phyloP scores from a whole-genome alignment of 2,797 vertebrate genomes.

The Podarcis siculus region DNA sequence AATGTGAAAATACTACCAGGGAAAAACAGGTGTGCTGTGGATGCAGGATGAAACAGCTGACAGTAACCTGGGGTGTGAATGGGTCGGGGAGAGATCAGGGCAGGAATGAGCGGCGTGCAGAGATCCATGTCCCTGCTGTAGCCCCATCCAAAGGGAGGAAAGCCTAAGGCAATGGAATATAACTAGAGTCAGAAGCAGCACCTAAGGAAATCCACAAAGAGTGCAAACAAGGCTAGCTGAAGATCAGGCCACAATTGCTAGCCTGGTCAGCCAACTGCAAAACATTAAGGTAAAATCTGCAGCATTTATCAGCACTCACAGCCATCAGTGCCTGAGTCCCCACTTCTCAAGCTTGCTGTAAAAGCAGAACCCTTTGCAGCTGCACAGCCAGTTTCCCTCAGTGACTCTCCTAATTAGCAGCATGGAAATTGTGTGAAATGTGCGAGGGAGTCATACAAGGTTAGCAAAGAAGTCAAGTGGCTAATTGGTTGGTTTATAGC shows the following conservation, averaged over 20 bases:
- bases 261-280: not conserved
- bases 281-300: not conserved
- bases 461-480: slow-evolving; percentile 54
- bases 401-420: slow-evolving; percentile 44
- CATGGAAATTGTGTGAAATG: slow-evolving; percentile 26
- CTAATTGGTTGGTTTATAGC: slow-evolving; percentile 60
- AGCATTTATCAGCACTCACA: not conserved
- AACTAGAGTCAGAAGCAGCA: not conserved
- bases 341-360: not conserved
- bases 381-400: not conserved
- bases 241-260: not conserved
- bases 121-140: not conserved
- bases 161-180: not conserved
- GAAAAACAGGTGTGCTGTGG: not conserved
- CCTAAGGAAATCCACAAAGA: no score
- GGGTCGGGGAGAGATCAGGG: not conserved
- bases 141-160: not conserved
- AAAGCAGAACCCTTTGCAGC: not conserved
- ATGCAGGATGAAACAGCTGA: not conserved
- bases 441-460: slow-evolving; percentile 2
- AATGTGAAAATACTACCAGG: not conserved
- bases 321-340: not conserved
- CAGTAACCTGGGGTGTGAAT: not conserved
- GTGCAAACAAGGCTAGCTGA: not conserved
- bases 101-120: not conserved